Base-by-base conservation (phyloP, 2,888 invertebrate genomes). In the Andrena minutula region DNA sequence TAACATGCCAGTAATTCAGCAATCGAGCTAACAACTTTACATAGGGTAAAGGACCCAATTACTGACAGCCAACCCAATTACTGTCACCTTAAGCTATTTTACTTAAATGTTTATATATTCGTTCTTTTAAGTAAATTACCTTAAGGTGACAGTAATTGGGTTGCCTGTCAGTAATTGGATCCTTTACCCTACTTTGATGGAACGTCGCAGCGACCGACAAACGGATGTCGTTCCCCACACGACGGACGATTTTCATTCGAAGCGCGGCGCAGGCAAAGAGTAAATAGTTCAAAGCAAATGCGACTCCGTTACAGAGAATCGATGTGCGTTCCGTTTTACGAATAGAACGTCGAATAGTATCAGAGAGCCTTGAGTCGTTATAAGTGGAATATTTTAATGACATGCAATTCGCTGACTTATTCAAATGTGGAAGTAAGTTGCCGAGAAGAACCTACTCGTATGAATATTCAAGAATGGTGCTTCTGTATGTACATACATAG, bases 351-450 rank as follows among this genome's bases (percentile, higher is more conserved):
- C 26, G 23, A 56, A 10, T 3, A 56, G 26, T 12, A 10, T 64
- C 49, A 68, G 68, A 2, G 28, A 10, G 23, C 16, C 16, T 8
- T 16, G 35, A 26, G 41, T 58, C 3, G n/a, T 26, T 16, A n/a
- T 47, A 16, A 6, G 2, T 7, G 23, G 12, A 23, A 41, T n/a
- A 58, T 26, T 12, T 28, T 30, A 66, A 60, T 41, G 63, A 71
- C 61, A 64, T 58, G 26, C 80, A 71, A 84, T 68, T 84, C 76
- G 81, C 77, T 73, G 81, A 81, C 76, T 81, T 84, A 84, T 74
- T 68, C 75, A 76, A 81, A 80, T 80, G 73, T 76, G 58, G 73
- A 71, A 58, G 72, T 80, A 83, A 83, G 84, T 83, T 80, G 75
- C 66, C 20, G 26, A 65, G 64, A 35, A 78, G 70, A 65, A 79